Conservation (phyloP, 2,888 invertebrate genomes). For the Apodemia zela region DNA sequence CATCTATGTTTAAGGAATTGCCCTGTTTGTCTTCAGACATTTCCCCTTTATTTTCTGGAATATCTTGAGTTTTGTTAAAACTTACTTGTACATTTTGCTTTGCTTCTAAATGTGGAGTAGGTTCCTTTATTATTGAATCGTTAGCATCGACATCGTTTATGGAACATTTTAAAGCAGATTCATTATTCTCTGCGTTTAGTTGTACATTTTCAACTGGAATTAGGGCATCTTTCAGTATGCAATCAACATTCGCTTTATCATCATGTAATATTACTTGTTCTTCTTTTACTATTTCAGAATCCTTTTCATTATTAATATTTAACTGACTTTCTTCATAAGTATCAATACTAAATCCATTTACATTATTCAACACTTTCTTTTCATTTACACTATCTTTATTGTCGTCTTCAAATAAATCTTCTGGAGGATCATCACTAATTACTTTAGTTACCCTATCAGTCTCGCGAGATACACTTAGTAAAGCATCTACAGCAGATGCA, state of each 20-base stretch:
- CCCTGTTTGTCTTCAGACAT: neutral
- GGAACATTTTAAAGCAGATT: neutral
- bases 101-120: neutral
- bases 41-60: neutral
- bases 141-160: neutral
- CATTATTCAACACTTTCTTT: constrained; percentile 30
- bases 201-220: constrained; percentile 15
- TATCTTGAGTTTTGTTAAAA: neutral
- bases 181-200: neutral
- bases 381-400: constrained; percentile 44
- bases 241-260: neutral
- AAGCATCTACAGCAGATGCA: constrained; percentile 70
- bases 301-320: constrained; percentile 29
- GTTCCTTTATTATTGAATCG: neutral
- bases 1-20: neutral
- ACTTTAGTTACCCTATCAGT: constrained; percentile 63
- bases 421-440: constrained; percentile 65
- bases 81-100: neutral
- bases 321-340: constrained; percentile 32
- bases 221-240: neutral
- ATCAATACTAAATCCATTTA: constrained; percentile 44
- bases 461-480: constrained; percentile 67
- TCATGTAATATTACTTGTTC: neutral
- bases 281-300: neutral
- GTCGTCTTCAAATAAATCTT: constrained; percentile 73